phyloP scores from a whole-genome alignment of 2,113 vertebrate species.

The Periophthalmus modestus region DNA sequence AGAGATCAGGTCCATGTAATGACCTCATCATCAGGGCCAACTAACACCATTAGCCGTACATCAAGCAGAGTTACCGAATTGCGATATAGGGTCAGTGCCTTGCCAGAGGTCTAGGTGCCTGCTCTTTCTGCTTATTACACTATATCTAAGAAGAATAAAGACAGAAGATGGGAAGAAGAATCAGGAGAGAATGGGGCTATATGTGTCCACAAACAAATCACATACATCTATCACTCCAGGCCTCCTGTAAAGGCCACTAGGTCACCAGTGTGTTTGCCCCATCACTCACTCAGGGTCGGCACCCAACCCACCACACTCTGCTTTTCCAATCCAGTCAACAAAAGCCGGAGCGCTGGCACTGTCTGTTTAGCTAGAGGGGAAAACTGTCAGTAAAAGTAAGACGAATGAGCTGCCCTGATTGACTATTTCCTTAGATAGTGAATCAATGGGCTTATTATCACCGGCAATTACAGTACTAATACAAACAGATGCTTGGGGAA shows the following conservation, averaged over 20 bases:
- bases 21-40: slow-evolving; percentile 10
- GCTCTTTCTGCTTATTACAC: neutral
- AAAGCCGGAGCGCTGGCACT: slow-evolving; percentile 75
- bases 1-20: slow-evolving; percentile 14
- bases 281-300: slow-evolving; percentile 79
- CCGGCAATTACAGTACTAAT: slow-evolving; percentile 90
- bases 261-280: slow-evolving; percentile 78
- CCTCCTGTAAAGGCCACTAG: slow-evolving; percentile 75
- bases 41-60: slow-evolving; percentile 12
- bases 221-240: slow-evolving; percentile 77
- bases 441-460: slow-evolving; percentile 94
- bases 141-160: slow-evolving; percentile 33
- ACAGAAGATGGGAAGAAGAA: slow-evolving; percentile 31
- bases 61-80: neutral
- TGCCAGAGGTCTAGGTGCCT: neutral
- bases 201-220: slow-evolving; percentile 75
- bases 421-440: slow-evolving; percentile 90
- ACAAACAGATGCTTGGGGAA: slow-evolving; percentile 88
- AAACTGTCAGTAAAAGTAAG: slow-evolving; percentile 89
- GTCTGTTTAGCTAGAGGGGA: slow-evolving; percentile 83
- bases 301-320: slow-evolving; percentile 72
- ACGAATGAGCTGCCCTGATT: slow-evolving; percentile 87
- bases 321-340: slow-evolving; percentile 79
- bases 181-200: slow-evolving; percentile 51
- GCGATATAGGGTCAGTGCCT: neutral